phyloP scores from a whole-genome alignment of 2,113 vertebrate genomes.

The Callorhinus ursinus region DNA sequence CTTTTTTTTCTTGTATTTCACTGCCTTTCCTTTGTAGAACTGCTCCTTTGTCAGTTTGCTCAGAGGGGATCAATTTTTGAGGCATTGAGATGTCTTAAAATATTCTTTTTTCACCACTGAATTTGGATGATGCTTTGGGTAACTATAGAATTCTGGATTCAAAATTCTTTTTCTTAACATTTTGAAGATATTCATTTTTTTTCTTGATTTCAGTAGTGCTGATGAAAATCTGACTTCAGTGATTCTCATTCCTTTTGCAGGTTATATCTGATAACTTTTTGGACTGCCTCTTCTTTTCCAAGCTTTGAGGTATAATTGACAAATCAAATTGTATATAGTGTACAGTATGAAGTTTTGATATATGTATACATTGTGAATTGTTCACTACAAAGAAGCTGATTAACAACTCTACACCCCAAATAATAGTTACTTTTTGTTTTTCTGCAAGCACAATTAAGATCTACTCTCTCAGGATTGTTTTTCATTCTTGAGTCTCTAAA shows the following conservation, averaged over 20 bases:
- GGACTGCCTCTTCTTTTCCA: background rate
- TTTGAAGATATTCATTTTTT: background rate
- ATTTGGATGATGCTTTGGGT: background rate
- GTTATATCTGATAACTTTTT: background rate
- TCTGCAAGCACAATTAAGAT: background rate
- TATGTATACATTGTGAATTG: background rate
- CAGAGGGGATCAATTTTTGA: background rate
- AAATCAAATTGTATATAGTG: background rate
- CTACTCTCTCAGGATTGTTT: background rate
- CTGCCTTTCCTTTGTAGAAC: background rate
- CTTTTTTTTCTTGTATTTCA: background rate
- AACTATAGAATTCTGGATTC: background rate
- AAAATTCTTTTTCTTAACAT: background rate
- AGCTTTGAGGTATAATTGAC: background rate
- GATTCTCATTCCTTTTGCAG: background rate
- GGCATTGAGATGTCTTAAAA: background rate
- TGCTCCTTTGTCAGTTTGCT: background rate
- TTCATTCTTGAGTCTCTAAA: background rate
- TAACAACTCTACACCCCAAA: background rate
- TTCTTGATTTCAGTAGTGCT: background rate
- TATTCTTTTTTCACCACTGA: background rate
- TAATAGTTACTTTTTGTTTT: background rate
- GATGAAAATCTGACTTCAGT: background rate
- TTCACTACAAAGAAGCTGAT: background rate
- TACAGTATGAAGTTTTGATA: background rate